phyloP scores from a whole-genome alignment of 1,140 invertebrate species.

The Sesamia nonagrioides region DNA sequence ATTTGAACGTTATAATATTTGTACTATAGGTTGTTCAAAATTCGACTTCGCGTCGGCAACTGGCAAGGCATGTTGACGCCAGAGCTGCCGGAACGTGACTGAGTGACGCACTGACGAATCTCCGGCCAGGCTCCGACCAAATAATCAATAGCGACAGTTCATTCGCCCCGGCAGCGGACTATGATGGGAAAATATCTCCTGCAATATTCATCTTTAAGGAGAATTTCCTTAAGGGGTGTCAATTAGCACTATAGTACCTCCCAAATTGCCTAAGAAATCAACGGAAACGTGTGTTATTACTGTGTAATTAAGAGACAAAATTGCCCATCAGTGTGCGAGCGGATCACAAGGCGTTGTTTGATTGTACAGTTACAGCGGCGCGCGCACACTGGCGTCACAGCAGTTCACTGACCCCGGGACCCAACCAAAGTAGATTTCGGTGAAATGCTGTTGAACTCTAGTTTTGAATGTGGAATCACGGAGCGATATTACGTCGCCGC shows the following conservation, averaged over 20 bases:
- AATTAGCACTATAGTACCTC: conserved; percentile 39
- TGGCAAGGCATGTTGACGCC: conserved; percentile 76
- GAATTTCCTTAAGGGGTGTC: conserved; percentile 36
- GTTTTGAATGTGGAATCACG: conserved; percentile 73
- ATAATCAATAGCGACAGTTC: conserved; percentile 86
- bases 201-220: conserved; percentile 64
- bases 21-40: conserved; percentile 86
- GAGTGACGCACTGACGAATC: conserved; percentile 85
- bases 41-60: conserved; percentile 72
- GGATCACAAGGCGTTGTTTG: conserved; percentile 58
- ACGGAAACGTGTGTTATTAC: conserved; percentile 66
- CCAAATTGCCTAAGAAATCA: conserved; percentile 54
- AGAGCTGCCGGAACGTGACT: conserved; percentile 77
- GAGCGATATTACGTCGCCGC: conserved; percentile 57
- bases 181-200: conserved; percentile 60
- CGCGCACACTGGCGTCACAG: conserved; percentile 79
- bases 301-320: conserved; percentile 79
- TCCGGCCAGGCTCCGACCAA: conserved; percentile 77
- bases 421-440: conserved; percentile 87
- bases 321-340: conserved; percentile 60
- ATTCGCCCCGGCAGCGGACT: conserved; percentile 68
- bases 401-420: conserved; percentile 81
- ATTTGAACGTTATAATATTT: conserved; percentile 84
- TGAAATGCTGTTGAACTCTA: conserved; percentile 86
- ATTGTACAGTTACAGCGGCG: conserved; percentile 65